A percentile compares a stretch with the other conserved stretches of the same genome.
phyloP scores from a whole-genome alignment of 2,113 vertebrate genomes.

The Cavia aperea region DNA sequence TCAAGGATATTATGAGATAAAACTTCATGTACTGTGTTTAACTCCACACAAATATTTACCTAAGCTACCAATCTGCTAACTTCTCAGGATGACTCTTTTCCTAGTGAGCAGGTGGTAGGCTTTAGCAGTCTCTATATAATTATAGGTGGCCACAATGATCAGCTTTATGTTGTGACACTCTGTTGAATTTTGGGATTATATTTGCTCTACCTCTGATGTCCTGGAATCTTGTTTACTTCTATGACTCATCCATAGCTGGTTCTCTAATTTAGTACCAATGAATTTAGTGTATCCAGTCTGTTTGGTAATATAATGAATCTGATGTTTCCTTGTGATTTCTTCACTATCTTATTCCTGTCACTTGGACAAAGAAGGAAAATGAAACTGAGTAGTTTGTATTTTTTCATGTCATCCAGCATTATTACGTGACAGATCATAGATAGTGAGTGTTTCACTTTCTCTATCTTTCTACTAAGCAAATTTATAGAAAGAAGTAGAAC shows the following conservation, averaged over 20 bases:
- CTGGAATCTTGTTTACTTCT: background rate
- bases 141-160: background rate
- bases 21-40: background rate
- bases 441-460: background rate
- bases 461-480: background rate
- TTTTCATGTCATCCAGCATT: background rate
- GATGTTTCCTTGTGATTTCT: background rate
- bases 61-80: background rate
- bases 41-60: background rate
- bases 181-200: background rate
- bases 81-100: background rate
- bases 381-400: background rate
- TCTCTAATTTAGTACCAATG: background rate
- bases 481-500: background rate
- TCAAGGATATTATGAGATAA: background rate
- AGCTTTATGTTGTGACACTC: background rate
- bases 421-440: background rate
- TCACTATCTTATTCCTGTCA: constrained; percentile 3
- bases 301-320: background rate
- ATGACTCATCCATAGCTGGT: background rate
- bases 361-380: background rate
- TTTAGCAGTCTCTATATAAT: background rate
- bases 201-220: background rate
- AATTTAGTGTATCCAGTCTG: background rate
- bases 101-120: background rate